phyloP scores from a whole-genome alignment of 1,140 invertebrate genomes.

The Aphelenchoides fujianensis region DNA sequence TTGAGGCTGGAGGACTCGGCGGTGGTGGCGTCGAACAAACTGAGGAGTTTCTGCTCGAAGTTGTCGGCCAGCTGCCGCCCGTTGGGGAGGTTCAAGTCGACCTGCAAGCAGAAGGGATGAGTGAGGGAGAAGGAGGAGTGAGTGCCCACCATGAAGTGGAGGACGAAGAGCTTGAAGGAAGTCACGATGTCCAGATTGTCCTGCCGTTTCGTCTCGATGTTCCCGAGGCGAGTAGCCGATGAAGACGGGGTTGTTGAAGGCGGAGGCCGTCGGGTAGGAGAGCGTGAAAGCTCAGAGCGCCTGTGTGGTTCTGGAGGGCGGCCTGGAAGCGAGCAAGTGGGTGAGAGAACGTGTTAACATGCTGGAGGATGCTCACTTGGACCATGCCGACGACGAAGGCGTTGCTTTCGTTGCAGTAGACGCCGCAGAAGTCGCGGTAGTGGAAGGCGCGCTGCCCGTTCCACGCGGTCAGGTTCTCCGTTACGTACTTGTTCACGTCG shows the following conservation, averaged over 20 bases:
- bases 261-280: slow-evolving; percentile 51
- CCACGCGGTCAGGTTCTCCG: slow-evolving; percentile 45
- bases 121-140: too few species aligned
- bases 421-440: slow-evolving; percentile 52
- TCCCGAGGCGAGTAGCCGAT: slow-evolving; percentile 52
- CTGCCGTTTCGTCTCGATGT: slow-evolving; percentile 21
- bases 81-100: slow-evolving; percentile 47
- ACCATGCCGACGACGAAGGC: slow-evolving; percentile 50
- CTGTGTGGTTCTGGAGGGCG: slow-evolving; percentile 31
- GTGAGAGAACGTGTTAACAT: too few species aligned
- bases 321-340: slow-evolving; percentile 43
- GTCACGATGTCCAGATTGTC: slow-evolving; percentile 39
- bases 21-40: slow-evolving; percentile 40
- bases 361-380: too few species aligned
- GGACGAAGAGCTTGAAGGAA: slow-evolving; percentile 49
- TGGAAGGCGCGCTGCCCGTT: slow-evolving; percentile 28
- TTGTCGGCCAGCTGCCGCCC: slow-evolving; percentile 39
- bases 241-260: slow-evolving; percentile 49
- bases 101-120: slow-evolving; percentile 28
- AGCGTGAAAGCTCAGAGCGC: slow-evolving; percentile 33
- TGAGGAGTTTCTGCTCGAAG: slow-evolving; percentile 49
- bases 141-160: slow-evolving; percentile 58
- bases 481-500: slow-evolving; percentile 48
- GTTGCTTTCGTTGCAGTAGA: slow-evolving; percentile 60
- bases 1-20: slow-evolving; percentile 43